Evolutionary conservation across 2,888 invertebrate genomes (phyloP), one percentile per base, ranked within the genome.

Genomic region (Acrobasis consociella): DNA sequence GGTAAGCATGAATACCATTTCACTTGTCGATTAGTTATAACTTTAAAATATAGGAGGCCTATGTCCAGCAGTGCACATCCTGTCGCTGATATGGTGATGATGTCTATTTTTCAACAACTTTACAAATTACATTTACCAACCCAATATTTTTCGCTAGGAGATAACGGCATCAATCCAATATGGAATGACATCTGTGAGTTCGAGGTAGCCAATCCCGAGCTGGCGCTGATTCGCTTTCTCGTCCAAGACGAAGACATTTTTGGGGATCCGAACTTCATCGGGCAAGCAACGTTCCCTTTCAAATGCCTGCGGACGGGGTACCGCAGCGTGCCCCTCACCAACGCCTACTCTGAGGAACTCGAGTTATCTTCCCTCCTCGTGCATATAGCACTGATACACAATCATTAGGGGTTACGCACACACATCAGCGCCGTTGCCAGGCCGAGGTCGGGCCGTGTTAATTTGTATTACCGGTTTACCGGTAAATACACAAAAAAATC

Each of bases 241-340:
- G 97, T 98, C 0, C 96, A 97, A 86, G 98, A 98, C 85, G 99
- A 98, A 85, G 99, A 99, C 82, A 97, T 98, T 93, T 99, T 99
- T 88, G 98, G 98, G 0, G 99, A 99, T 77, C 97, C 96, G 11
- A 98, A 98, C 91, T 98, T 99, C 85, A 96, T 99, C 66, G 99
- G 99, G 0, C 99, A 99, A 90, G 97, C 98, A 50, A 97, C 97
- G 11, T 98, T 96, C 90, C 98, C 99, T 0, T 94, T 98, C 72
- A 94, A 94, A 63, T 97, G 97, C 77, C 88, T 97, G 39, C 94
- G 97, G 62, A 94, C 95, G 65, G 99, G 99, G 0, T 99, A 96
- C 86, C 94, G 99, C 63, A 98, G 99, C 83, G 95, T 99, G 15
- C 96, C 96, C 10, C 92, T 99, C 64, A 96, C 95, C 71, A 99